Evolutionary conservation across 2,113 vertebrate species (phyloP), one percentile per base, ranked within the genome.

Genomic region (Oreochromis spilurus): DNA sequence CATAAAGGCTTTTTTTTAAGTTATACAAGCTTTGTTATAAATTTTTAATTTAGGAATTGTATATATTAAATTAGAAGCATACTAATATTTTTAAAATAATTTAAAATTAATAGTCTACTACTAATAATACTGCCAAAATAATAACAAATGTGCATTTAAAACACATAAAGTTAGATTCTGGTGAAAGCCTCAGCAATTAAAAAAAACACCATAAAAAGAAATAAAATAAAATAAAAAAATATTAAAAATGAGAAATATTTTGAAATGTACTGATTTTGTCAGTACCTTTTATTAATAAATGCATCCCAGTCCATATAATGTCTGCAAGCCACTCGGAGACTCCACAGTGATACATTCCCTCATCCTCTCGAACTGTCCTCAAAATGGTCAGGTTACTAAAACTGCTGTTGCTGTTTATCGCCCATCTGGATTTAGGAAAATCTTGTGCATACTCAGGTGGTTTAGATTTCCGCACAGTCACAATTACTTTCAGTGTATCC

Each of bases 61-160:
- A 2, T 70, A 70, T 21, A 24, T 4, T 62, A 67, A 7, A 67
- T 62, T 67, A 8, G 2, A 1, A 0, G 4, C 62, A 67, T 2
- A 38, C 19, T 26, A 10, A 53, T 38, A 65, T 21, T n/a, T 2
- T 1, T 0, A 0, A 1, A 58, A 60, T 60, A 17, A 31, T 31
- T 60, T 65, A 4, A 12, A 65, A 65, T 21, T 2, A 24, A 40
- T 40, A 43, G 1, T 40, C 11, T 24, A 21, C 0, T 0, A 40
- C 2, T 24, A 24, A 70, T 70, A 43, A 2, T 0, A 14, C 0
- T 70, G 7, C 11, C 36, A 70, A 2, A 67, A 67, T 14, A 67
- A 40, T 24, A 40, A 5, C 36, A 67, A 40, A 24, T 21, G 36
- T 70, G 11, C 4, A 70, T n/a, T 65, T 67, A 67, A 67, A 65